Conservation (phyloP, 2,797 vertebrate species). For the Betta splendens region DNA sequence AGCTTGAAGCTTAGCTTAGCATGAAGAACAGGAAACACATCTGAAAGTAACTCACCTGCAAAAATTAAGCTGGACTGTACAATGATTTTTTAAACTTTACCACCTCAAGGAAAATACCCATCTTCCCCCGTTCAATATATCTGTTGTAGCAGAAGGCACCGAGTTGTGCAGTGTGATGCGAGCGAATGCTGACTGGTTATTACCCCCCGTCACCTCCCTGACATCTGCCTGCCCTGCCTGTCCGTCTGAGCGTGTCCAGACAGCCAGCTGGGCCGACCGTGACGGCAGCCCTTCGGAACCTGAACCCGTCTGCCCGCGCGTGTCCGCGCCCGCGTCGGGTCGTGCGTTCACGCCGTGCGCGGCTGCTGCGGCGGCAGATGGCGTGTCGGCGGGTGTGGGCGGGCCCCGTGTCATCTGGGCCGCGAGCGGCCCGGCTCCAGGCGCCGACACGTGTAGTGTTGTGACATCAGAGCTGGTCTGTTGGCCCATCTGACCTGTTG, state of each 20-base stretch:
- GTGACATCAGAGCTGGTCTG: constrained; percentile 58
- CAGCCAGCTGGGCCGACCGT: constrained; percentile 31
- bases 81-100: neutral
- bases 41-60: too few species aligned
- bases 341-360: constrained; percentile 48
- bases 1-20: too few species aligned
- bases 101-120: neutral
- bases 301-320: constrained; percentile 39
- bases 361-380: constrained; percentile 71
- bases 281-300: constrained; percentile 59
- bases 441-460: constrained; percentile 43
- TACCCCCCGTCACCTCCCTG: constrained; percentile 44
- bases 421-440: constrained; percentile 67
- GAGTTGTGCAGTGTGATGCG: constrained; percentile 13
- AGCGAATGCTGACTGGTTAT: constrained; percentile 53
- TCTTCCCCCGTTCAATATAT: too few species aligned
- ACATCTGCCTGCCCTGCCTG: constrained; percentile 40
- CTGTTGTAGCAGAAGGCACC: neutral
- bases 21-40: too few species aligned
- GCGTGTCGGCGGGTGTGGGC: constrained; percentile 66
- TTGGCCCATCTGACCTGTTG: constrained; percentile 37
- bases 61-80: too few species aligned
- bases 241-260: constrained; percentile 37
- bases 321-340: constrained; percentile 2
- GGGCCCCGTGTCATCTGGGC: constrained; percentile 64